Conservation (phyloP, 2,888 invertebrate genomes). For the Rhynchonema sp. region DNA sequence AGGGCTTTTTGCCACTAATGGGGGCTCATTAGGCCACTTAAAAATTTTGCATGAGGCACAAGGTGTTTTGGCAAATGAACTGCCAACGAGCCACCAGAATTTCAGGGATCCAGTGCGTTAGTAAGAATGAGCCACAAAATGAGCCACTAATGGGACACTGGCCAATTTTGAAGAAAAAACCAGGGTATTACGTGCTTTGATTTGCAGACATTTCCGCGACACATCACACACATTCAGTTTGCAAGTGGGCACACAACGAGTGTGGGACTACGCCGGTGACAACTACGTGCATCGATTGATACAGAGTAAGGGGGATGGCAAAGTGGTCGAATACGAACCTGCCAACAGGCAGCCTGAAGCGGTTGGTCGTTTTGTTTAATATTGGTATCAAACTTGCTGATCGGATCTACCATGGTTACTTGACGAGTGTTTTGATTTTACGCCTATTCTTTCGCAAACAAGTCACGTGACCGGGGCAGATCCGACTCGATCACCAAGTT, state of each 20-base stretch:
- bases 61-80: not conserved
- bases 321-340: constrained; percentile 48
- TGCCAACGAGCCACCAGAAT: not conserved
- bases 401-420: too few relatives aligned
- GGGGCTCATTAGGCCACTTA: too few relatives aligned
- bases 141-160: not conserved
- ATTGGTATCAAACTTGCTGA: not conserved
- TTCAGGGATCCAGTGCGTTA: too few relatives aligned
- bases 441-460: too few relatives aligned
- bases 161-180: not conserved
- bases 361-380: not conserved
- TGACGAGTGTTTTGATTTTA: too few relatives aligned
- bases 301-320: constrained; percentile 89
- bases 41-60: too few relatives aligned
- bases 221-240: constrained; percentile 93
- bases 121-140: not conserved
- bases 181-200: not conserved
- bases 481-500: too few relatives aligned
- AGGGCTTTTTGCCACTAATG: too few relatives aligned
- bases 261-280: constrained; percentile 99
- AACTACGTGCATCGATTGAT: constrained; percentile 78
- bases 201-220: constrained; percentile 60
- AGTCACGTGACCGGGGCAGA: too few relatives aligned
- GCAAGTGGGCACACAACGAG: constrained; percentile 69
- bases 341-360: not conserved